phyloP scores from a whole-genome alignment of 35 echinoderm and acorn worm genomes.

The Ophioderma brevispina region DNA sequence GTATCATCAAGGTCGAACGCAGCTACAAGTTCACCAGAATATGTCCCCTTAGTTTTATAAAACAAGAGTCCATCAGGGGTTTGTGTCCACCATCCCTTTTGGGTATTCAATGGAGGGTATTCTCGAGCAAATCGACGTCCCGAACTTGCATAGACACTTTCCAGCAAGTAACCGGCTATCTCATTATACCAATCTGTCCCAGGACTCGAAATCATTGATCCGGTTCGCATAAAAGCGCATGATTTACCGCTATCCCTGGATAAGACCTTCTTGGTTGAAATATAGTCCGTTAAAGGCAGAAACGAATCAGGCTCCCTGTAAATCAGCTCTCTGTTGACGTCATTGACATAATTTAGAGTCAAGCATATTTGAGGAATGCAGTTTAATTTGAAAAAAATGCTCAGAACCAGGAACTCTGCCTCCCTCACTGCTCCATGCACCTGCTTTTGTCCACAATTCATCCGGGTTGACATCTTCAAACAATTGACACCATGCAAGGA shows the following conservation, averaged over 20 bases:
- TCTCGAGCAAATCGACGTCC: neutral
- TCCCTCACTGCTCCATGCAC: conserved; percentile 20
- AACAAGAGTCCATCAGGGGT: conserved; percentile 24
- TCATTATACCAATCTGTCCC: neutral
- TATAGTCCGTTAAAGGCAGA: conserved; percentile 9
- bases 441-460: conserved; percentile 19
- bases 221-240: conserved; percentile 14
- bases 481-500: conserved; percentile 18
- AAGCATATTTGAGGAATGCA: conserved; percentile 2
- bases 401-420: neutral
- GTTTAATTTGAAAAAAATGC: conserved; percentile 11
- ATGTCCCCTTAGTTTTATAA: conserved; percentile 13
- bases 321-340: neutral
- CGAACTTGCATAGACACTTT: conserved; percentile 21
- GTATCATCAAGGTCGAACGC: conserved; percentile 31
- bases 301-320: neutral
- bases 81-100: conserved; percentile 32
- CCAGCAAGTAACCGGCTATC: conserved; percentile 12
- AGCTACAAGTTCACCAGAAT: neutral
- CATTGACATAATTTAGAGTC: conserved; percentile 1
- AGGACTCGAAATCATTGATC: conserved; percentile 11
- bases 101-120: conserved; percentile 23
- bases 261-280: conserved; percentile 27
- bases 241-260: neutral
- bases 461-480: conserved; percentile 5